Evolutionary conservation across 2,797 vertebrate species (phyloP).

Genomic region (Eulemur rubriventer): DNA sequence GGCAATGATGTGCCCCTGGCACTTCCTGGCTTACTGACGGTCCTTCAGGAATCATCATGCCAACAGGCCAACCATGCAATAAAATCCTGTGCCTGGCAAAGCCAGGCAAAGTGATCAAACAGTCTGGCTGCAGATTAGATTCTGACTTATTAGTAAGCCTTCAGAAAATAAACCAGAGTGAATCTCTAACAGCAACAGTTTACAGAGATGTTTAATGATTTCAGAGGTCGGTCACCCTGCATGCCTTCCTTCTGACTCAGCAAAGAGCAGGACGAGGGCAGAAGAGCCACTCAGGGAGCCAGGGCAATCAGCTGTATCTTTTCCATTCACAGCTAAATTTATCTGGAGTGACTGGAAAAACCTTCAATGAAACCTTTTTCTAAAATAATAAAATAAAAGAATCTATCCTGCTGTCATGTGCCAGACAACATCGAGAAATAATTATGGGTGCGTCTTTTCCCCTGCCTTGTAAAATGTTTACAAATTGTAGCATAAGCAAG

Average conservation of each 20-base stretch:
- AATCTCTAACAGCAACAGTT: conserved; percentile 60
- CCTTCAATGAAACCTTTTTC: conserved; percentile 62
- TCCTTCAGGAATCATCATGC: conserved; percentile 27
- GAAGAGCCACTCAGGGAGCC: conserved; percentile 56
- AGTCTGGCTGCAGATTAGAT: conserved; percentile 57
- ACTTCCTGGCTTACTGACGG: background rate
- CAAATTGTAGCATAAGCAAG: conserved; percentile 59
- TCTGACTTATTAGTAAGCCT: conserved; percentile 51
- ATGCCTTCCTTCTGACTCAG: conserved; percentile 78
- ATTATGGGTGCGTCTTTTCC: conserved; percentile 62
- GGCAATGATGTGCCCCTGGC: conserved; percentile 1
- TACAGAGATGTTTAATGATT: conserved; percentile 81
- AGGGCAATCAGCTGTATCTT: conserved; percentile 82
- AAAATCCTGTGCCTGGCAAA: conserved; percentile 38
- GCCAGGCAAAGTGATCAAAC: conserved; percentile 52
- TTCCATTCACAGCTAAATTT: conserved; percentile 83
- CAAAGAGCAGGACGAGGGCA: conserved; percentile 35
- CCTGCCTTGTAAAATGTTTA: conserved; percentile 67
- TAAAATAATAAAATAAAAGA: conserved; percentile 48
- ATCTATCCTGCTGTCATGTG: conserved; percentile 31
- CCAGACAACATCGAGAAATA: conserved; percentile 68
- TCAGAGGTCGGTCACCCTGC: conserved; percentile 58
- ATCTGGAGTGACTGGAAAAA: conserved; percentile 78
- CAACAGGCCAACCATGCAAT: conserved; percentile 26
- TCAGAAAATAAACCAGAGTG: conserved; percentile 59